phyloP scores from a whole-genome alignment of 2,888 invertebrate species.

The Teinopalpus imperialis region DNA sequence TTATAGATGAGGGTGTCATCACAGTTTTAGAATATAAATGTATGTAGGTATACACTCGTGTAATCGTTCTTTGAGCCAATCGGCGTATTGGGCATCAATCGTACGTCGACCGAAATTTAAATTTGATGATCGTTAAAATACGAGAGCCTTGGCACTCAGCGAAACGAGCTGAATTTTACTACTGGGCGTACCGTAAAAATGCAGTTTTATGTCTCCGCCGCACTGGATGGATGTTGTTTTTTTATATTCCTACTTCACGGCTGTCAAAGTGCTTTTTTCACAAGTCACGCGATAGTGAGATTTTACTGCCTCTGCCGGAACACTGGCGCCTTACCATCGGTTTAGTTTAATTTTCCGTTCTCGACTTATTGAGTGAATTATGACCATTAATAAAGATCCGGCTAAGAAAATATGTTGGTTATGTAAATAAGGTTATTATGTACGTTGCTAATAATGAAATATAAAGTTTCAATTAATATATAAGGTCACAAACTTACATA shows the following conservation, averaged over 20 bases:
- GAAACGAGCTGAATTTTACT: conserved; percentile 47
- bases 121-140: conserved; percentile 32
- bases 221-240: conserved; percentile 42
- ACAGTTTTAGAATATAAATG: no score
- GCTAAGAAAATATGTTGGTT: no score
- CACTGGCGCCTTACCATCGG: conserved; percentile 4
- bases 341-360: no score
- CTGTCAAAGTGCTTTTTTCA: conserved; percentile 51
- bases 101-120: conserved; percentile 13
- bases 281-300: conserved; percentile 50
- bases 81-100: not conserved
- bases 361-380: no score
- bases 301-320: conserved; percentile 41
- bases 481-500: no score
- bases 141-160: conserved; percentile 38
- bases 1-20: no score
- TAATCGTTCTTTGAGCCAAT: no score
- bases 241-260: conserved; percentile 58
- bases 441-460: no score
- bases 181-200: conserved; percentile 49
- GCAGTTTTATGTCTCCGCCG: conserved; percentile 56
- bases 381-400: no score
- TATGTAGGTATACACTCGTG: no score
- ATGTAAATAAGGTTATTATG: no score
- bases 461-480: no score